Evolutionary conservation across 2,888 invertebrate species (phyloP).

Genomic region (Drosophila koepferae): DNA sequence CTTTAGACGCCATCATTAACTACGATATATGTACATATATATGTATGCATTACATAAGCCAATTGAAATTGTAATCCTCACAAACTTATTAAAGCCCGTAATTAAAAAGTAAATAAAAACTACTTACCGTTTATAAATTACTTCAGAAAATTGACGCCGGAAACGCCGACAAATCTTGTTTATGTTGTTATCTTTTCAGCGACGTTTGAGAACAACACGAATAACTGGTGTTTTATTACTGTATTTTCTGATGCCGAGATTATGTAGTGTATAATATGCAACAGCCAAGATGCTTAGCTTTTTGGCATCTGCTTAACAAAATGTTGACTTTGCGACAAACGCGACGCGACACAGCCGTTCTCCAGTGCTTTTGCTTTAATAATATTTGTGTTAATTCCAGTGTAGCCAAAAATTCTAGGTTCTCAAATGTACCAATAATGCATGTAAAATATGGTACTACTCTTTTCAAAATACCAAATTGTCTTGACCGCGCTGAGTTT

Average conservation of each 20-base stretch:
- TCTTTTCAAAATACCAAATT: slow-evolving; percentile 16
- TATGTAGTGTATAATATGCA: not conserved
- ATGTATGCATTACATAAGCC: slow-evolving; percentile 46
- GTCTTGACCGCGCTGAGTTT: not conserved
- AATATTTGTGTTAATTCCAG: slow-evolving; percentile 46
- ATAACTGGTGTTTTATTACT: not conserved
- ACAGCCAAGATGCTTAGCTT: slow-evolving; percentile 3
- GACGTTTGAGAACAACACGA: not conserved
- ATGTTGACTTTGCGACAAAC: slow-evolving; percentile 30
- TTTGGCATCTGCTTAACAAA: slow-evolving; percentile 14
- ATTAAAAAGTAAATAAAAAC: slow-evolving; percentile 1
- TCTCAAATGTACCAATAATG: slow-evolving; percentile 16
- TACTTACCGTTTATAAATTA: slow-evolving; percentile 49
- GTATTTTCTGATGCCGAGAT: not conserved
- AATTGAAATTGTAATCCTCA: slow-evolving; percentile 12
- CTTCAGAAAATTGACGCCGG: slow-evolving; percentile 35
- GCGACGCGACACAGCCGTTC: slow-evolving; percentile 50
- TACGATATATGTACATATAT: slow-evolving; percentile 4
- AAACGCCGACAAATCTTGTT: slow-evolving; percentile 22
- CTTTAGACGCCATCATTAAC: not conserved
- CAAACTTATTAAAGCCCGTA: slow-evolving; percentile 7
- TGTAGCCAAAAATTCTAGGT: slow-evolving; percentile 6
- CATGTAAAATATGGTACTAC: not conserved
- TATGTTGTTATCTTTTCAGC: not conserved
- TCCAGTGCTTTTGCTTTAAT: slow-evolving; percentile 36